phyloP scores from a whole-genome alignment of 2,797 vertebrate genomes.

The Rousettus madagascariensis region DNA sequence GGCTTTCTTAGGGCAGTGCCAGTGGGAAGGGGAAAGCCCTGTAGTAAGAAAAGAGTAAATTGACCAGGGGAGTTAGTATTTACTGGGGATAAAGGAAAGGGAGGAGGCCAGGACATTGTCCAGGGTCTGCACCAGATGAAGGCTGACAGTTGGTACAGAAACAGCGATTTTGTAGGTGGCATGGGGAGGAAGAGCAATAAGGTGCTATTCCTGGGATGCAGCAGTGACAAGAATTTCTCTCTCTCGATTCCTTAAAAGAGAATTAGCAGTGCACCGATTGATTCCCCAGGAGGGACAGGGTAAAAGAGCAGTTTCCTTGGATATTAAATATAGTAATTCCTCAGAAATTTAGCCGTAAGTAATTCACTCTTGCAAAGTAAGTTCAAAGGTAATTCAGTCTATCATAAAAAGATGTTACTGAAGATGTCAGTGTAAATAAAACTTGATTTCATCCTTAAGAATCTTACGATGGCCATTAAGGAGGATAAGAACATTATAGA shows the following conservation, averaged over 20 bases:
- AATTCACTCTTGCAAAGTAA: background rate
- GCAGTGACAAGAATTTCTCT: background rate
- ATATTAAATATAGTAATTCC: background rate
- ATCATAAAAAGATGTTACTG: conserved; percentile 1
- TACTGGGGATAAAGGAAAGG: background rate
- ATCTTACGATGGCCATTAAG: background rate
- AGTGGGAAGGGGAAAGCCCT: background rate
- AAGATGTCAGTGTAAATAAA: background rate
- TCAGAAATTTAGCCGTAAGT: background rate
- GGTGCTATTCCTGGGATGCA: background rate
- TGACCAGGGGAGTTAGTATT: background rate
- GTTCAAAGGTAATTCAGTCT: background rate
- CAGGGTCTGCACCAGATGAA: background rate
- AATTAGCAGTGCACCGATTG: background rate
- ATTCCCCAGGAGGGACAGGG: background rate
- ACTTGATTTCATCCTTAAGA: background rate
- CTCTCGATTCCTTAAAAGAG: background rate
- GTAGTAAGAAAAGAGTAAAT: background rate
- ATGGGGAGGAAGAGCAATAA: background rate
- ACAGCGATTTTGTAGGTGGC: background rate
- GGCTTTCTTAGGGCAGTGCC: background rate
- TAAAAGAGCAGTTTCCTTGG: background rate
- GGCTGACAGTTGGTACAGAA: background rate
- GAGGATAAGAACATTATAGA: background rate
- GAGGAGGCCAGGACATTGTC: too few species aligned